These are phyloP conservation scores for Rhinolophus ferrumequinum DNA, from an alignment of 2,113 vertebrate species.

Conservation along the genomic window DNA sequence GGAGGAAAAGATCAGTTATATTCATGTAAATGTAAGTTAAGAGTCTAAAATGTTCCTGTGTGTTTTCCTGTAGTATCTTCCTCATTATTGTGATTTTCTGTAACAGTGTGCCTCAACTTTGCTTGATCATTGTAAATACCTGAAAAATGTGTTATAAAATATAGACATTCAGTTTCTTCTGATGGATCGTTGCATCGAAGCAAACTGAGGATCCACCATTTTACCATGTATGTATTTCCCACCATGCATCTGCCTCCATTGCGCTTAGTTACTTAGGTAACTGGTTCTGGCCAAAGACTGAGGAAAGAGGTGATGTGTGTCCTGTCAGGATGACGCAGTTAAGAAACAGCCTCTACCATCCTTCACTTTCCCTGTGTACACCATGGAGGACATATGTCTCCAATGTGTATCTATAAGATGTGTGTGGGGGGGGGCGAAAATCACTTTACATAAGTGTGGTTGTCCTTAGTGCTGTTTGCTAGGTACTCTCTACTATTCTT, in stretches of 20 bases:
- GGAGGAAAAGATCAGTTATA: not conserved
- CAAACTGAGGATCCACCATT: not conserved
- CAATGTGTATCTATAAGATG: too few species aligned
- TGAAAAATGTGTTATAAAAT: not conserved
- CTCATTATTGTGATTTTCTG: not conserved
- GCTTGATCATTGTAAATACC: not conserved
- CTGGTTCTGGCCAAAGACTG: not conserved
- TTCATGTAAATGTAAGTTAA: not conserved
- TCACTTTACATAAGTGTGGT: not conserved
- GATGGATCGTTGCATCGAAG: not conserved
- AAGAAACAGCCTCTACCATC: not conserved
- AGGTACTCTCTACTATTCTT: not conserved
- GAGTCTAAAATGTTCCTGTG: not conserved
- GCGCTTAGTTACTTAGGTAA: not conserved
- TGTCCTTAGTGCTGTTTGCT: not conserved
- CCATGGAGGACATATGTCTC: not conserved
- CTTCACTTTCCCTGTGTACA: not conserved
- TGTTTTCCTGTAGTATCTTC: not conserved
- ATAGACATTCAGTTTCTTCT: not conserved
- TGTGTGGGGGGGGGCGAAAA: not conserved
- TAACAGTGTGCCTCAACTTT: not conserved
- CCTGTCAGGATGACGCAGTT: not conserved
- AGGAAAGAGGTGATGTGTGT: not conserved
- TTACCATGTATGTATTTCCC: not conserved
- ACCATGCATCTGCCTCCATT: not conserved